Percentiles rank a stretch among this genome's conserved stretches.
These are phyloP conservation scores for Chalcosyrphus nemorum DNA, from an alignment of 2,888 invertebrate species.

Conservation along the genomic window DNA sequence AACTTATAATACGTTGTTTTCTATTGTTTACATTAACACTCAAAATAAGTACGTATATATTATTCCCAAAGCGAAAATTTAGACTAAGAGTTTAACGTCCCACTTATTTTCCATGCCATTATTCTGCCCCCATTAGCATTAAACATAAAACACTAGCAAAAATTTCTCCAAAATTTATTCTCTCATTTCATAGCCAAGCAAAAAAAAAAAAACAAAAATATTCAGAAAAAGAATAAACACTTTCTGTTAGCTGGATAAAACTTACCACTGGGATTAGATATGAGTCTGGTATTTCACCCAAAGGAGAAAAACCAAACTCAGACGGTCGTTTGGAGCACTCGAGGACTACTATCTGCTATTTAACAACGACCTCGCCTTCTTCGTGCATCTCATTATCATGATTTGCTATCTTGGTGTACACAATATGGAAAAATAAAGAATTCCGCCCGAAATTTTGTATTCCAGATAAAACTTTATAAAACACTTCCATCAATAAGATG, in stretches of 20 bases:
- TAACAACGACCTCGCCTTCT: background rate
- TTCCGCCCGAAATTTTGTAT: background rate
- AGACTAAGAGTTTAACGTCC: constrained; percentile 1
- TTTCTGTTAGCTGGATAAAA: background rate
- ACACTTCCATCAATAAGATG: background rate
- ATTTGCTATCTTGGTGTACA: background rate
- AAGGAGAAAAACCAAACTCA: background rate
- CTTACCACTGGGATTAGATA: background rate
- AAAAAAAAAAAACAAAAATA: background rate
- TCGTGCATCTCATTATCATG: constrained; percentile 4
- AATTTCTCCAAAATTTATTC: background rate
- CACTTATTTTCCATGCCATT: constrained; percentile 3
- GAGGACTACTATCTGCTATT: background rate
- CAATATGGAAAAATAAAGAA: background rate
- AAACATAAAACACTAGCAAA: background rate
- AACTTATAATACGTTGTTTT: too few relatives aligned
- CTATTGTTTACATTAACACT: too few relatives aligned
- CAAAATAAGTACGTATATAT: too few relatives aligned
- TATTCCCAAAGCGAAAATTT: too few relatives aligned
- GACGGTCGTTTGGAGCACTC: background rate
- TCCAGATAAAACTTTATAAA: background rate
- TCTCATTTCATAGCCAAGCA: background rate
- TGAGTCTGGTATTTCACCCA: background rate
- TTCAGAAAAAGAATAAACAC: background rate
- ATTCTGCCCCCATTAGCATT: constrained; percentile 4